Percentiles rank a stretch among this genome's conserved stretches.
These are phyloP conservation scores for Coenonympha glycerion DNA, from an alignment of 2,888 invertebrate genomes.

Conservation along the genomic window DNA sequence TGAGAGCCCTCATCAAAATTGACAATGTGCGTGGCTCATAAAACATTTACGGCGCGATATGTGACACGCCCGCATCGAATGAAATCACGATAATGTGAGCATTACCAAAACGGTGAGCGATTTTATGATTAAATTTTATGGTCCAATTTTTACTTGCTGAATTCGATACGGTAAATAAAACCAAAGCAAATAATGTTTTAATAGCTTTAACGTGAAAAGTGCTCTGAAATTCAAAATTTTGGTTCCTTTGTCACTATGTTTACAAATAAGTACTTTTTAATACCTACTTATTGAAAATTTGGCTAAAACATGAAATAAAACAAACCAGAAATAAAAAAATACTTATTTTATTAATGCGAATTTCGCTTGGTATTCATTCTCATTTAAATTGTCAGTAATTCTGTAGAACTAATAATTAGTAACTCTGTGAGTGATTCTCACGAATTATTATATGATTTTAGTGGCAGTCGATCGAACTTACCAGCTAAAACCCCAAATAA, in stretches of 20 bases:
- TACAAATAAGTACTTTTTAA: too few relatives aligned
- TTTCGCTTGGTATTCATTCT: too few relatives aligned
- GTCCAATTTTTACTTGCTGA: slow-evolving; percentile 16
- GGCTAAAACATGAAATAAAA: too few relatives aligned
- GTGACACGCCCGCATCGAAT: slow-evolving; percentile 40
- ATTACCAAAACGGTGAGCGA: slow-evolving; percentile 35
- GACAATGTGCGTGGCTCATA: slow-evolving; percentile 55
- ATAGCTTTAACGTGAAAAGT: not conserved
- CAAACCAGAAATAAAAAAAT: too few relatives aligned
- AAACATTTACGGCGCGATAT: slow-evolving; percentile 49
- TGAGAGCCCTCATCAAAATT: slow-evolving; percentile 51
- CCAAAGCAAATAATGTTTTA: not conserved
- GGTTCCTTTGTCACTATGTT: not conserved
- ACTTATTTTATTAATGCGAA: too few relatives aligned
- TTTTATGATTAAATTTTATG: slow-evolving; percentile 25
- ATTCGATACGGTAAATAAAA: slow-evolving; percentile 4
- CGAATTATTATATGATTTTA: too few relatives aligned
- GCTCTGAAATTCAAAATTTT: not conserved
- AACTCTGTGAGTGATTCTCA: too few relatives aligned
- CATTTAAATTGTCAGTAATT: too few relatives aligned
- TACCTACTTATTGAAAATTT: too few relatives aligned
- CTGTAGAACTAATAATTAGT: too few relatives aligned
- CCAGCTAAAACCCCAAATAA: too few relatives aligned
- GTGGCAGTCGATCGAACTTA: too few relatives aligned
- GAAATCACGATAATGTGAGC: slow-evolving; percentile 39